A percentile compares a stretch with the other conserved stretches of the same genome.
Evolutionary conservation across 2,888 invertebrate species (phyloP).

Genomic region (Drosophila affinis): DNA sequence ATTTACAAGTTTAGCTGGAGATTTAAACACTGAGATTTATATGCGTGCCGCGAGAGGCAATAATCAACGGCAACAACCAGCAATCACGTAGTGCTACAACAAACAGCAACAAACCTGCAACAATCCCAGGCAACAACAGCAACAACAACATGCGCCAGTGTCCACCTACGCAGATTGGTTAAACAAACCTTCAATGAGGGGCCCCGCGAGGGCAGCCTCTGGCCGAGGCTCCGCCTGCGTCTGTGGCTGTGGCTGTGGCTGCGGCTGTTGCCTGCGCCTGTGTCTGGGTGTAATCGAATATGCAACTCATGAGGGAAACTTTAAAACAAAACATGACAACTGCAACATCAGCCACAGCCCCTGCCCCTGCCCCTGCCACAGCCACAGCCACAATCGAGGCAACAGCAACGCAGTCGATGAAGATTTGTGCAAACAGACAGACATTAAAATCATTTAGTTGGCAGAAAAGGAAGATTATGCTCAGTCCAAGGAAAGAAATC

Average conservation of each 20-base stretch:
- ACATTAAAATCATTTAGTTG: conserved; percentile 44
- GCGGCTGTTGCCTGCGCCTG: conserved; percentile 30
- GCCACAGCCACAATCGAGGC: too few relatives aligned
- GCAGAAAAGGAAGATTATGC: conserved; percentile 6
- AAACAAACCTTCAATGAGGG: conserved; percentile 40
- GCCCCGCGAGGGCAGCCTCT: not conserved
- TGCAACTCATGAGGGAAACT: conserved; percentile 46
- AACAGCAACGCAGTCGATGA: conserved; percentile 9
- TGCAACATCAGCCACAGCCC: not conserved
- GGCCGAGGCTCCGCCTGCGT: not conserved
- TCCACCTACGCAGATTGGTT: conserved; percentile 68
- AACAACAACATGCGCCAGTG: conserved; percentile 44
- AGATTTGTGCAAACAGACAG: conserved; percentile 64
- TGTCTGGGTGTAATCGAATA: conserved; percentile 41
- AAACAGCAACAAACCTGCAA: conserved; percentile 13
- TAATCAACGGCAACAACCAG: conserved; percentile 65
- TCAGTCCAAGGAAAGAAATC: not conserved
- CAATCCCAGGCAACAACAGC: conserved; percentile 4
- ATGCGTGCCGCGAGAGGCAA: conserved; percentile 63
- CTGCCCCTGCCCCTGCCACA: too few relatives aligned
- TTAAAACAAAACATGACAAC: conserved; percentile 46
- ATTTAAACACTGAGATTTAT: conserved; percentile 72
- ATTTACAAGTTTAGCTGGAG: conserved; percentile 69
- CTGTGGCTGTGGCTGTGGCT: not conserved
- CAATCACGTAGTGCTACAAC: conserved; percentile 55